Evolutionary conservation across 2,888 invertebrate species (phyloP).

Genomic region (Xestia xanthographa): DNA sequence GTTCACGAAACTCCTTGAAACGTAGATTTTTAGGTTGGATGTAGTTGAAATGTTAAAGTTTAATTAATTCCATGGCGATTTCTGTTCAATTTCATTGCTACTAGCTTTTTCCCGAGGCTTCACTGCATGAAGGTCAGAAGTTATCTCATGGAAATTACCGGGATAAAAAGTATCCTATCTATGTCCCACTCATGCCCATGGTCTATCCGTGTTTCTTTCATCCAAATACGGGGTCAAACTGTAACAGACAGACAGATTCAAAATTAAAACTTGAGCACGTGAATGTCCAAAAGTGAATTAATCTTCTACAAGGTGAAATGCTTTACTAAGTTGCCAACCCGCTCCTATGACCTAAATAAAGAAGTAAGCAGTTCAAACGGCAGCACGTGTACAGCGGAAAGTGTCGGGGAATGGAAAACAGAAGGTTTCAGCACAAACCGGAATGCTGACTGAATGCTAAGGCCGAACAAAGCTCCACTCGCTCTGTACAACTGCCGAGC

Average conservation of each 20-base stretch:
- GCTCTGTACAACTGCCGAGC: constrained; percentile 1
- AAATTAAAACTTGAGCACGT: not conserved
- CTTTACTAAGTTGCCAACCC: not conserved
- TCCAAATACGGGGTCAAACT: not conserved
- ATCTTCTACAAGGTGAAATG: not conserved
- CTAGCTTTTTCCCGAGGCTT: not conserved
- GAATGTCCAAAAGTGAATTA: not conserved
- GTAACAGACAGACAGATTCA: not conserved
- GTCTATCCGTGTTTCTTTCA: not conserved
- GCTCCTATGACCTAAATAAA: not conserved
- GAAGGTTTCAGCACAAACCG: constrained; percentile 22
- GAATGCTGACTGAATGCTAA: constrained; percentile 22
- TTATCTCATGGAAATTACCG: not conserved
- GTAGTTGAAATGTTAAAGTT: not conserved
- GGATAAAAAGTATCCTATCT: not conserved
- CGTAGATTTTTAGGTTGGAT: not conserved
- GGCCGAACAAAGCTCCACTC: constrained; percentile 19
- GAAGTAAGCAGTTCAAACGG: constrained; percentile 5
- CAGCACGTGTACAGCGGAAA: constrained; percentile 5
- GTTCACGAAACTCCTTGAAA: not conserved
- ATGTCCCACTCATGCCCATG: not conserved
- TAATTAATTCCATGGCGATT: not conserved
- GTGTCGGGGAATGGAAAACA: constrained; percentile 25
- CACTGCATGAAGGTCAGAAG: not conserved
- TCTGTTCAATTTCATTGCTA: not conserved